Conservation (phyloP, 2,888 invertebrate genomes). For the Reticulitermes lucifugus region DNA sequence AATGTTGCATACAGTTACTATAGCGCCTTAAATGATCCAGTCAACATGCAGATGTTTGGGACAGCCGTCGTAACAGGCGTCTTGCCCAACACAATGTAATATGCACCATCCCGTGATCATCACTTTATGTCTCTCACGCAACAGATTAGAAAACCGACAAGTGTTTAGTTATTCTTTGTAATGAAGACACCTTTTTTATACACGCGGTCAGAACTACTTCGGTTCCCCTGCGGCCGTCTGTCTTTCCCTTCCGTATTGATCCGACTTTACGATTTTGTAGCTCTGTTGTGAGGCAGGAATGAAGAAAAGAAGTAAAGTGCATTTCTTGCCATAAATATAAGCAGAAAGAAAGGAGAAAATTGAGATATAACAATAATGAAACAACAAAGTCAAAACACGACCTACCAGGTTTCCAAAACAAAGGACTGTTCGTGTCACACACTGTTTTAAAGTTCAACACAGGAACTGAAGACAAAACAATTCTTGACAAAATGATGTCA, state of each 20-base stretch:
- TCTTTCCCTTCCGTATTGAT: conserved; percentile 12
- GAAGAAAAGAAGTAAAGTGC: not conserved
- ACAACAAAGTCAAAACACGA: not conserved
- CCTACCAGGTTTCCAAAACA: not conserved
- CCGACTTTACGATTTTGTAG: conserved; percentile 22
- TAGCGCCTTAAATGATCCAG: too few species aligned
- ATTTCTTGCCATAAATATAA: not conserved
- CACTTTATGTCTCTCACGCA: too few species aligned
- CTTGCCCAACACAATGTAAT: too few species aligned
- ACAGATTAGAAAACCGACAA: too few species aligned
- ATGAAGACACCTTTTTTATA: not conserved
- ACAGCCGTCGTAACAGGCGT: too few species aligned
- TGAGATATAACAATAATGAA: not conserved
- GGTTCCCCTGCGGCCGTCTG: not conserved
- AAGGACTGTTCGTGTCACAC: not conserved
- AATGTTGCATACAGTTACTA: too few species aligned
- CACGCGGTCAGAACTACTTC: not conserved
- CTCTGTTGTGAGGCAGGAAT: not conserved
- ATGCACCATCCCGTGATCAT: too few species aligned
- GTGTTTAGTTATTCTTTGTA: not conserved
- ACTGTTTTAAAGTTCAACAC: too few species aligned
- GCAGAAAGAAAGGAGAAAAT: not conserved
- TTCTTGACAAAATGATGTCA: too few species aligned
- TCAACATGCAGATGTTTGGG: too few species aligned
- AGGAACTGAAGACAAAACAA: too few species aligned